Evolutionary conservation across 2,888 invertebrate species (phyloP), one percentile per base, ranked within the genome.

Genomic region (Gasteruption jaculator): DNA sequence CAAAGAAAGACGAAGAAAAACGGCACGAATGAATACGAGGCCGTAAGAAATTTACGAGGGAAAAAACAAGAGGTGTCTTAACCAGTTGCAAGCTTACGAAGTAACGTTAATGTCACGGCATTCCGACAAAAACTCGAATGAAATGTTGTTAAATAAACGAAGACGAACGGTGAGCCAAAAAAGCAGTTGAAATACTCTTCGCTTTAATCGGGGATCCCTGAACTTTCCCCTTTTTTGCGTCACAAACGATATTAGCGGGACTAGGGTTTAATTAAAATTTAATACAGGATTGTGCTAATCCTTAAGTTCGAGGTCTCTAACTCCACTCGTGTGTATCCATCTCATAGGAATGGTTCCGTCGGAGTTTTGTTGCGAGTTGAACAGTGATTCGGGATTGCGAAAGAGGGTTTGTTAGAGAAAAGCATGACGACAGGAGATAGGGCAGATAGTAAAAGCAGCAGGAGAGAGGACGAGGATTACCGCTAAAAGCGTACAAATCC

Each of bases 401-500:
- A n/a, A n/a, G 43, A 43, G 47, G 45, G 51, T 53, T 52, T n/a
- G n/a, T n/a, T 24, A 27, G 5, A 14, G 12, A 6, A 32, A 26
- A 21, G 16, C 20, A 16, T 16, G 29, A 25, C 36, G 24, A 27
- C 20, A 14, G 5, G 20, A 27, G n/a, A 21, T 18, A 5, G 16
- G 27, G 19, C 18, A 20, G 33, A 35, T 20, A 31, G 37, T 24
- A 37, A 19, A 38, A 25, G 40, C 30, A 26, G 19, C 19, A 29
- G 39, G 32, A 11, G 26, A 41, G 27, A 44, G 43, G 49, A 47
- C 46, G 46, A n/a, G 57, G 66, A 67, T 67, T 66, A 67, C 59
- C 52, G 60, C 56, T 65, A 64, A 66, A 66, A 66, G 64, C 63
- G 62, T 63, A 65, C 65, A 67, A 67, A 67, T 67, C 65, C 67